Evolutionary conservation across 2,888 invertebrate genomes (phyloP), one percentile per base, ranked within the genome.

Genomic region (Campoletis raptor): DNA sequence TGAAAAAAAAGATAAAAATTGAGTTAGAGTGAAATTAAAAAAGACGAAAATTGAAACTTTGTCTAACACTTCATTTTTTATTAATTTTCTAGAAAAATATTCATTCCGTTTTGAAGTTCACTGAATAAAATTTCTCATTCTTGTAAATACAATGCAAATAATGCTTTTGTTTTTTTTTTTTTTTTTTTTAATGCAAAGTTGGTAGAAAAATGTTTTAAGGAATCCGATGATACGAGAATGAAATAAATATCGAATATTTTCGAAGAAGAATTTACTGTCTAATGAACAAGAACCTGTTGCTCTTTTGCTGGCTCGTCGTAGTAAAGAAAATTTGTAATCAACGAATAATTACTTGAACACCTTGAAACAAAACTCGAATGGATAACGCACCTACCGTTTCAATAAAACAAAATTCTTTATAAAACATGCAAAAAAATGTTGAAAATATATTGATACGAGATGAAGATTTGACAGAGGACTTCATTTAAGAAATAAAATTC

Each of bases 331-430:
- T 67, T 69, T 54, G 69, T 61, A 64, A 73, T 73, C 69, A 78
- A 73, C 42, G 48, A 81, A 86, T 74, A 86, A 83, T 77, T 77
- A 77, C 48, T 54, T 9, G 66, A 42, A 8, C 54, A 74, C 83
- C 78, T 86, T 84, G 86, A 77, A 84, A 67, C 8, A 30, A 37
- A 37, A 42, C n/a, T 21, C 9, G 45, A 21, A 42, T 9, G 21
- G 57, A 74, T 40, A 73, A 73, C 21, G 3, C 57, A 21, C 10
- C 5, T 18, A 54, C 52, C n/a, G n/a, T n/a, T 69, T 24, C 42
- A 48, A 72, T 37, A 72, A 72, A 10, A 70, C 52, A 61, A 61
- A 15, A 15, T 30, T 61, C 0, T 15, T 15, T n/a, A 21, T 37
- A 15, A 24, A 15, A 24, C 30, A 18, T 21, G 70, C 18, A 18